phyloP scores from a whole-genome alignment of 2,888 invertebrate genomes.

The Nowickia ferox region DNA sequence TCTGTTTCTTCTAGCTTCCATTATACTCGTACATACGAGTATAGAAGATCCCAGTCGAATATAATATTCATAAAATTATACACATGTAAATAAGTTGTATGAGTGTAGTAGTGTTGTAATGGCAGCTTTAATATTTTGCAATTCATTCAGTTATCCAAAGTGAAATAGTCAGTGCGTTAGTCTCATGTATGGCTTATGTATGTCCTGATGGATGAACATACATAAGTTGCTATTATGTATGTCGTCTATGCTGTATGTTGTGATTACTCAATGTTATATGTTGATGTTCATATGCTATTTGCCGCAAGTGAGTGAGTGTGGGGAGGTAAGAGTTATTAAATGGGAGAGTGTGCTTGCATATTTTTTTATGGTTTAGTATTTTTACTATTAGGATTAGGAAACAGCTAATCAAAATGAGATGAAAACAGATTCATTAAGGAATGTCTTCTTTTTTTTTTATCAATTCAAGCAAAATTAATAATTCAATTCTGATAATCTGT shows the following conservation, averaged over 20 bases:
- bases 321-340: not conserved
- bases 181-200: slow-evolving; percentile 5
- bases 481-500: too few relatives aligned
- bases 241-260: not conserved
- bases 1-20: slow-evolving; percentile 36
- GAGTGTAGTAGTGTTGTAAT: not conserved
- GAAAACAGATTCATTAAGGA: slow-evolving; percentile 1
- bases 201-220: slow-evolving; percentile 17
- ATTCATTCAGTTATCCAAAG: slow-evolving; percentile 27
- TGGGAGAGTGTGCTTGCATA: slow-evolving; percentile 15
- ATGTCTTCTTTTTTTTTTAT: slow-evolving; percentile 2
- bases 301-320: not conserved
- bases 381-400: slow-evolving; percentile 37
- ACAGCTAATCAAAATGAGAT: not conserved
- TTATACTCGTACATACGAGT: slow-evolving; percentile 37
- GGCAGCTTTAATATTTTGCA: slow-evolving; percentile 42
- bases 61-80: slow-evolving; percentile 48
- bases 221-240: not conserved
- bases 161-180: slow-evolving; percentile 15
- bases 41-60: slow-evolving; percentile 52
- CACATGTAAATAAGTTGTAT: not conserved
- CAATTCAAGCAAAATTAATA: too few relatives aligned
- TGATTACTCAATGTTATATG: slow-evolving; percentile 36
- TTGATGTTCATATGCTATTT: not conserved
- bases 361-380: slow-evolving; percentile 58